Percentiles rank a stretch among this genome's conserved stretches.
These are phyloP conservation scores for Tenthredo mesomela DNA, from an alignment of 2,888 invertebrate species.

Conservation along the genomic window DNA sequence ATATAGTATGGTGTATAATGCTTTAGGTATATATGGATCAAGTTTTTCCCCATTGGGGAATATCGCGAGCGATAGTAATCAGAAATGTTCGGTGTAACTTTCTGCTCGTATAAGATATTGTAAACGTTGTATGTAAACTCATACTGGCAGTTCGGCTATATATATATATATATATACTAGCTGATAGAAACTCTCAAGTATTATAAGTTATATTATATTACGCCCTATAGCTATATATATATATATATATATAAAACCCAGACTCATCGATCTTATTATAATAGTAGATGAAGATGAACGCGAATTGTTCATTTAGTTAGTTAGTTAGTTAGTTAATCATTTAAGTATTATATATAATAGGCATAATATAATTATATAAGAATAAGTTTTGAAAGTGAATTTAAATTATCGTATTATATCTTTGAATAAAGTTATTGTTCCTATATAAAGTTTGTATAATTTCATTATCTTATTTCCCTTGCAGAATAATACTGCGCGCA, in stretches of 20 bases:
- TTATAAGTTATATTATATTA: not conserved
- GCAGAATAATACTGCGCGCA: not conserved
- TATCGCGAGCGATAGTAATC: slow-evolving; percentile 21
- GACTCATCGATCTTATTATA: slow-evolving; percentile 5
- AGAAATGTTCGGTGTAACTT: not conserved
- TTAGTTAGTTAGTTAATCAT: not conserved
- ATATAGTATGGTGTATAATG: not conserved
- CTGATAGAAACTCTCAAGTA: slow-evolving; percentile 4
- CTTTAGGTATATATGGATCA: not conserved
- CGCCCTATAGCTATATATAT: not conserved
- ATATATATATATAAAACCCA: no score
- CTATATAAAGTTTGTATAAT: not conserved
- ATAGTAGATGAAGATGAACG: not conserved
- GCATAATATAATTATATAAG: not conserved
- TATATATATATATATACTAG: not conserved
- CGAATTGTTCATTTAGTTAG: not conserved
- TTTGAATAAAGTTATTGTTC: not conserved
- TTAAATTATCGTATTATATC: not conserved
- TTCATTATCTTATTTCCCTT: not conserved
- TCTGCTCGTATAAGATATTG: not conserved
- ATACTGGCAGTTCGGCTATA: not conserved
- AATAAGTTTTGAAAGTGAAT: not conserved
- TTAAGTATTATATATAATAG: not conserved
- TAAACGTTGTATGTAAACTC: not conserved
- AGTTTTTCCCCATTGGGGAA: slow-evolving; percentile 14